phyloP scores from a whole-genome alignment of 2,888 invertebrate species.

The Brenthis ino region DNA sequence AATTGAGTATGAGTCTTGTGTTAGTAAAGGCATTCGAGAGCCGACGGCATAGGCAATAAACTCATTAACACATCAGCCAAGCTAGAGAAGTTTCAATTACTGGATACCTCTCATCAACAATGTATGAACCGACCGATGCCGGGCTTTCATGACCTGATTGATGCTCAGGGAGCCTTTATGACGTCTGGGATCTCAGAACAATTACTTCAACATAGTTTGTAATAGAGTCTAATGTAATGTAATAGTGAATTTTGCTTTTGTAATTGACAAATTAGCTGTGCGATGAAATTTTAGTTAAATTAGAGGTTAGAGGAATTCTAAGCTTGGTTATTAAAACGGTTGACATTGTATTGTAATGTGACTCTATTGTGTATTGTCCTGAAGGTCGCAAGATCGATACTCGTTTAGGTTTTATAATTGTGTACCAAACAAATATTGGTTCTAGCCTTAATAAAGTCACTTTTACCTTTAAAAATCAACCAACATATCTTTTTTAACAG shows the following conservation, averaged over 20 bases:
- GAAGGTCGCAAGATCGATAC: no score
- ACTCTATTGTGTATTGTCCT: no score
- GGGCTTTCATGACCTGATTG: constrained; percentile 30
- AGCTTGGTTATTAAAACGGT: no score
- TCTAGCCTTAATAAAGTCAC: no score
- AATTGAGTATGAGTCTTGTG: background rate
- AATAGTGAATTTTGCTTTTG: background rate
- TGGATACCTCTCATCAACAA: constrained; percentile 36
- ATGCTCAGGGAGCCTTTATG: constrained; percentile 21
- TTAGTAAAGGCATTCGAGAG: background rate
- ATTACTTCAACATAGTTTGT: constrained; percentile 12
- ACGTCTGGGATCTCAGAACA: constrained; percentile 16
- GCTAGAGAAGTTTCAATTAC: constrained; percentile 40
- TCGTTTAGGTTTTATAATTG: no score
- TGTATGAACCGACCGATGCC: constrained; percentile 34
- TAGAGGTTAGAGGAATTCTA: no score
- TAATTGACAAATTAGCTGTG: background rate
- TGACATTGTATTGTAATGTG: no score
- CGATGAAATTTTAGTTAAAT: background rate
- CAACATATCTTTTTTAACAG: no score
- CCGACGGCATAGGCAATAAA: constrained; percentile 17
- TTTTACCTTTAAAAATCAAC: no score
- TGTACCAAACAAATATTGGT: no score
- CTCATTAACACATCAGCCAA: constrained; percentile 20
- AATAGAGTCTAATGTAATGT: constrained; percentile 14